Percentiles rank a stretch among this genome's conserved stretches.
Conservation (phyloP, 2,888 invertebrate species). For the Drosophila leonis region DNA sequence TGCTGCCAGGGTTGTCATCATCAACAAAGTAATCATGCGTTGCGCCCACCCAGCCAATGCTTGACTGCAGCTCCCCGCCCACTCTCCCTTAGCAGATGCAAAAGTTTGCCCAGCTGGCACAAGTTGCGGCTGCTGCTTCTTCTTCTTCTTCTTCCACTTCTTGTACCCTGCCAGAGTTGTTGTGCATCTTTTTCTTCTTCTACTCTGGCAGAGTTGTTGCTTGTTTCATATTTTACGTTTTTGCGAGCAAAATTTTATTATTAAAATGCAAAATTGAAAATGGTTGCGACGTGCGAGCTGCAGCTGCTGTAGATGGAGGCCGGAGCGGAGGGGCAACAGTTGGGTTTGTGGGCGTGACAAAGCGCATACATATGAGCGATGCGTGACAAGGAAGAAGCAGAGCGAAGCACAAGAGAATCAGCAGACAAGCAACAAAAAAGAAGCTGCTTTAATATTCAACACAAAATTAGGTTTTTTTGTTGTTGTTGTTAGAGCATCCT, state of each 20-base stretch:
- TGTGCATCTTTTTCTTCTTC: slow-evolving; percentile 11
- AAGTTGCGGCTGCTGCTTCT: slow-evolving; percentile 32
- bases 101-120: slow-evolving; percentile 71
- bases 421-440: background rate
- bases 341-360: slow-evolving; percentile 25
- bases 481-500: background rate
- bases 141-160: background rate
- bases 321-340: background rate
- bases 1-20: slow-evolving; percentile 74
- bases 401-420: slow-evolving; percentile 22
- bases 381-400: slow-evolving; percentile 58
- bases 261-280: slow-evolving; percentile 82
- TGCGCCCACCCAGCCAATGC: slow-evolving; percentile 7
- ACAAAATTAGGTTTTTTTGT: background rate
- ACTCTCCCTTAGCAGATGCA: slow-evolving; percentile 6
- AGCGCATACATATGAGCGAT: slow-evolving; percentile 68
- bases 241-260: slow-evolving; percentile 76
- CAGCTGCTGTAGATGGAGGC: background rate
- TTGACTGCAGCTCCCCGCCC: background rate
- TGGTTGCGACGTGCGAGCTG: slow-evolving; percentile 66
- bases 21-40: slow-evolving; percentile 79
- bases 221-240: slow-evolving; percentile 47
- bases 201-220: slow-evolving; percentile 17
- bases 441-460: slow-evolving; percentile 54
- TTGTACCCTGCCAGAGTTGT: slow-evolving; percentile 11